phyloP scores from a whole-genome alignment of 2,113 vertebrate genomes.

The Ginglymostoma cirratum region DNA sequence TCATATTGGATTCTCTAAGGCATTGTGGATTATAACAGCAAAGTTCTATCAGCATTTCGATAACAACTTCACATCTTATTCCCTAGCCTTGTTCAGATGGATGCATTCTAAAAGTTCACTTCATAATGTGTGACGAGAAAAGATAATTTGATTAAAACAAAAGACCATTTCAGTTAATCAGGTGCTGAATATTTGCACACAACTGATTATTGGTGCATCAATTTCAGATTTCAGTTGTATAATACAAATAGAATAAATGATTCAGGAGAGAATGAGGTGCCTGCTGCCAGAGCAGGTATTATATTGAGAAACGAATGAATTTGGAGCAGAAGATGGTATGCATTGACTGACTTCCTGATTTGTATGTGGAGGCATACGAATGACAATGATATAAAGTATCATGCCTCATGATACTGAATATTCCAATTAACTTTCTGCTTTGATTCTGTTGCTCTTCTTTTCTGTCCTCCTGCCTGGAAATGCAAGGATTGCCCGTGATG shows the following conservation, averaged over 20 bases:
- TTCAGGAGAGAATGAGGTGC: neutral
- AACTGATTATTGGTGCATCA: neutral
- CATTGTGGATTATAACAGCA: neutral
- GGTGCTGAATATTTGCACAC: neutral
- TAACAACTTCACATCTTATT: neutral
- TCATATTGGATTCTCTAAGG: neutral
- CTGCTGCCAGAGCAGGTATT: neutral
- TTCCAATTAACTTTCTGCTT: constrained; percentile 21
- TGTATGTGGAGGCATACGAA: neutral
- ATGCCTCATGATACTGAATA: neutral
- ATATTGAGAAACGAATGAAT: neutral
- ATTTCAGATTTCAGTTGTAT: neutral
- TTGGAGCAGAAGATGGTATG: neutral
- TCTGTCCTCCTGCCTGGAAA: constrained; percentile 16
- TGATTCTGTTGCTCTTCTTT: neutral
- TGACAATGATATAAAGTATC: neutral
- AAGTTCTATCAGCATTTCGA: neutral
- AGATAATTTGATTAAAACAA: neutral
- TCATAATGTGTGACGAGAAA: neutral
- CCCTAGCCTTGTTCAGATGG: neutral
- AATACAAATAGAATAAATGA: neutral
- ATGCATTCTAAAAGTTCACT: neutral
- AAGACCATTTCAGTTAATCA: neutral
- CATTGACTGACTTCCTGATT: neutral
- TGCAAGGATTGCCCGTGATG: constrained; percentile 88